Evolutionary conservation across 2,888 invertebrate genomes (phyloP).

Genomic region (Drosophila subsilvestris): DNA sequence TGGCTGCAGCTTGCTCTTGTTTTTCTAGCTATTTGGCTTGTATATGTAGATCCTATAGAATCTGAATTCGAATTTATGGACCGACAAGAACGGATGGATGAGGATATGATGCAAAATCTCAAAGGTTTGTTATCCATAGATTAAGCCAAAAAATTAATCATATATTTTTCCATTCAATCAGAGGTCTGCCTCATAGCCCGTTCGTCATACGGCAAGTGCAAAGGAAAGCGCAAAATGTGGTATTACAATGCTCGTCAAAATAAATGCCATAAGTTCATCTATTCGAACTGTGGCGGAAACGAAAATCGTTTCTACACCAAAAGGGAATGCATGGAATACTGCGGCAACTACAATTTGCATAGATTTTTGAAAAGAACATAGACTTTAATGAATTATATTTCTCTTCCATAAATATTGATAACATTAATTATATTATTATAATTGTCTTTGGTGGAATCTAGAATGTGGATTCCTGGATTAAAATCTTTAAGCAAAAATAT

Average conservation of each 20-base stretch:
- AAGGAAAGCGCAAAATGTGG: conserved; percentile 16
- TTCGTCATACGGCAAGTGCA: conserved; percentile 19
- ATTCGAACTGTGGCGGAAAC: conserved; percentile 33
- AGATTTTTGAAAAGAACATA: too few species aligned
- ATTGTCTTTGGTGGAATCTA: too few species aligned
- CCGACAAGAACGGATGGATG: not conserved
- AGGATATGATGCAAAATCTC: not conserved
- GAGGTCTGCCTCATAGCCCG: not conserved
- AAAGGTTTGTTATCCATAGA: not conserved
- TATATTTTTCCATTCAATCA: not conserved
- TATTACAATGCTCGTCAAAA: not conserved
- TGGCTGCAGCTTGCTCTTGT: not conserved
- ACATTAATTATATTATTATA: too few species aligned
- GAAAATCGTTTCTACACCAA: conserved; percentile 11
- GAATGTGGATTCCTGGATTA: too few species aligned
- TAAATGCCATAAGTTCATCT: conserved; percentile 8
- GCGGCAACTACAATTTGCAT: not conserved
- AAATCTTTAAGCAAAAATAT: too few species aligned
- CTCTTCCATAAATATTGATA: too few species aligned
- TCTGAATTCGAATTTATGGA: too few species aligned
- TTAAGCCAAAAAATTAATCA: not conserved
- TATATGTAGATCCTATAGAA: not conserved
- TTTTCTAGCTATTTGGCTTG: not conserved
- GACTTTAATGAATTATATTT: too few species aligned
- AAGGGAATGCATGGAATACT: not conserved